Conservation (phyloP, 2,888 invertebrate species). For the Gisinianus flammeolus region DNA sequence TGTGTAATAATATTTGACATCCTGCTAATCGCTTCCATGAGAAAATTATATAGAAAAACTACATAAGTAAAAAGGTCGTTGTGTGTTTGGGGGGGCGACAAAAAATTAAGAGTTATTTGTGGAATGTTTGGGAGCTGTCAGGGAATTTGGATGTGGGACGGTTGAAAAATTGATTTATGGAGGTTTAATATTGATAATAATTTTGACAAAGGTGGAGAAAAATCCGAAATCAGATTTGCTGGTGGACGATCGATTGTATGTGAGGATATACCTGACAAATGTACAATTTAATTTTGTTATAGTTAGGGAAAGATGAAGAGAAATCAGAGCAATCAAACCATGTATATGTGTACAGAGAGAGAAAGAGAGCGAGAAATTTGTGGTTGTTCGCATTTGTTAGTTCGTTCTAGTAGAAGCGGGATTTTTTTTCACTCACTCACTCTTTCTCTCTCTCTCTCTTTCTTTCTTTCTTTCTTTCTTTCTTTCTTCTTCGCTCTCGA, state of each 20-base stretch:
- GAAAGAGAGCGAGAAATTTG: background rate
- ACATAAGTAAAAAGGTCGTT: no score
- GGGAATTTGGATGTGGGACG: background rate
- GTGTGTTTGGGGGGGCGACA: no score
- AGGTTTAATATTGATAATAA: background rate
- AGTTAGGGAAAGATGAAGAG: background rate
- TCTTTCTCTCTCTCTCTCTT: background rate
- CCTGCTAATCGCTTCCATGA: no score
- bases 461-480: constrained; percentile 9
- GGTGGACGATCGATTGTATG: background rate
- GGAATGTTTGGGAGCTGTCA: background rate
- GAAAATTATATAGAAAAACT: no score
- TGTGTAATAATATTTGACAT: no score
- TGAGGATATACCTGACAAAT: background rate
- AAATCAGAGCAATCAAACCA: constrained; percentile 1
- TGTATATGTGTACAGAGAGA: background rate
- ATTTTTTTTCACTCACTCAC: constrained; percentile 6
- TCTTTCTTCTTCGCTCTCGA: background rate
- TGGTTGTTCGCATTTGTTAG: constrained; percentile 9
- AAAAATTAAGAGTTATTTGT: no score
- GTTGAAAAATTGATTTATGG: background rate
- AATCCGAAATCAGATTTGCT: background rate
- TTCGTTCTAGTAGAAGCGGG: background rate
- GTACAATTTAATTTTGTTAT: background rate
- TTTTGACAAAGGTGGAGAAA: background rate